phyloP scores from a whole-genome alignment of 23 tunicate species.

The Styela plicata region DNA sequence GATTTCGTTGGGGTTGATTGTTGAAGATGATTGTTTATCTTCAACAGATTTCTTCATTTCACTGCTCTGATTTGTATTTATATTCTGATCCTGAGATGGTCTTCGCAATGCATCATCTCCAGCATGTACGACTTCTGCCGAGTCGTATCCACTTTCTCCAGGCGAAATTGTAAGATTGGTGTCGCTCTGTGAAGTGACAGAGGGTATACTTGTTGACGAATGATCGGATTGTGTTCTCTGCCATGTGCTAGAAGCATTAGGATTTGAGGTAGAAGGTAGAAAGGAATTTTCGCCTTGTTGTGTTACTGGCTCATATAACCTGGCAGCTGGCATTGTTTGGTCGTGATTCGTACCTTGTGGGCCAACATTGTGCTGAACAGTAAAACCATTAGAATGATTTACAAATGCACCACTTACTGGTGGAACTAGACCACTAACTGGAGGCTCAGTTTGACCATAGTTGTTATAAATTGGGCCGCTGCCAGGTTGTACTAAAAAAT shows the following conservation, averaged over 20 bases:
- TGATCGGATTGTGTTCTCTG: not conserved
- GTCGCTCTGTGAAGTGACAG: constrained; percentile 21
- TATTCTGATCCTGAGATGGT: not conserved
- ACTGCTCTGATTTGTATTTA: not conserved
- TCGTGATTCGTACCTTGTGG: too few relatives aligned
- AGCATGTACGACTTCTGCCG: constrained; percentile 47
- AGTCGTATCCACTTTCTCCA: constrained; percentile 89
- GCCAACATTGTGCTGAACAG: too few relatives aligned
- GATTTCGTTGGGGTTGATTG: not conserved
- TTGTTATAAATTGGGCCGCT: constrained; percentile 29
- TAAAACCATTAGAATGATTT: not conserved
- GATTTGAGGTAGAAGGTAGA: not conserved
- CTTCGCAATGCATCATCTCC: not conserved
- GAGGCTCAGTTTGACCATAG: not conserved
- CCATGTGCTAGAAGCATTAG: not conserved
- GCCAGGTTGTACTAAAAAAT: constrained; percentile 90
- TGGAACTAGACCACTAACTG: not conserved
- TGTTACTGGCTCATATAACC: not conserved
- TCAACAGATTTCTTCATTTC: not conserved
- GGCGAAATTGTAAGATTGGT: constrained; percentile 76
- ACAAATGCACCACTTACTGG: not conserved
- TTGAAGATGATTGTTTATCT: not conserved
- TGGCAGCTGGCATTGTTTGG: not conserved
- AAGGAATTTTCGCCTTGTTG: not conserved
- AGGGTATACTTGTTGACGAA: not conserved